Conservation (phyloP, 2,888 invertebrate species). For the Platypus cylindrus region DNA sequence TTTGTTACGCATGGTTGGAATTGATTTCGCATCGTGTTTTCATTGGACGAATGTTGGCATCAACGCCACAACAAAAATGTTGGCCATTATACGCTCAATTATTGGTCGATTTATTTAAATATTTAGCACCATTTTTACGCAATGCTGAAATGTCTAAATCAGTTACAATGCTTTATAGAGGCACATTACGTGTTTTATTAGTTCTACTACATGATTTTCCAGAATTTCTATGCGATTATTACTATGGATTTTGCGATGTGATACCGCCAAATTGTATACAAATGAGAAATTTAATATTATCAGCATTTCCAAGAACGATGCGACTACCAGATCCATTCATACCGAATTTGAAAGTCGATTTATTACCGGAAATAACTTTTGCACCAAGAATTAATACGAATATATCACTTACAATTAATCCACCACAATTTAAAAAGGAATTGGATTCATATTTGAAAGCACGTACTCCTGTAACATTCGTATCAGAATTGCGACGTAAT, state of each 20-base stretch:
- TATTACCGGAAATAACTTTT: constrained; percentile 76
- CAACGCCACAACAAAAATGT: constrained; percentile 85
- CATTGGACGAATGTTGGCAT: constrained; percentile 83
- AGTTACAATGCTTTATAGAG: constrained; percentile 88
- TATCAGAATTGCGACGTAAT: constrained; percentile 83
- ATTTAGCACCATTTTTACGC: constrained; percentile 84
- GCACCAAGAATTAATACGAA: constrained; percentile 85
- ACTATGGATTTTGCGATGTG: constrained; percentile 97
- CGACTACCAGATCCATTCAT: constrained; percentile 97
- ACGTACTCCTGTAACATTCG: constrained; percentile 86
- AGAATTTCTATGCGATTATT: constrained; percentile 97
- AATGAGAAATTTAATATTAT: constrained; percentile 94
- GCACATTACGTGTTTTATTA: constrained; percentile 76
- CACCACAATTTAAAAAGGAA: constrained; percentile 84
- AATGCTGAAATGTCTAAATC: constrained; percentile 94
- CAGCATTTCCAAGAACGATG: constrained; percentile 97
- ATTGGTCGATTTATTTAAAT: constrained; percentile 85
- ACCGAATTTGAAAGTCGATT: constrained; percentile 87
- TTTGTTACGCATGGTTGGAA: constrained; percentile 97
- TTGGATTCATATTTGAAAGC: constrained; percentile 93
- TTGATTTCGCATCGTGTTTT: constrained; percentile 93
- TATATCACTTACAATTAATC: constrained; percentile 75
- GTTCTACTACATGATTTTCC: constrained; percentile 98
- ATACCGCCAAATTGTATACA: constrained; percentile 99
- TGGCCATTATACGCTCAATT: constrained; percentile 97